Conservation (phyloP, 2,888 invertebrate species). For the Amblyjoppa fuscipennis region DNA sequence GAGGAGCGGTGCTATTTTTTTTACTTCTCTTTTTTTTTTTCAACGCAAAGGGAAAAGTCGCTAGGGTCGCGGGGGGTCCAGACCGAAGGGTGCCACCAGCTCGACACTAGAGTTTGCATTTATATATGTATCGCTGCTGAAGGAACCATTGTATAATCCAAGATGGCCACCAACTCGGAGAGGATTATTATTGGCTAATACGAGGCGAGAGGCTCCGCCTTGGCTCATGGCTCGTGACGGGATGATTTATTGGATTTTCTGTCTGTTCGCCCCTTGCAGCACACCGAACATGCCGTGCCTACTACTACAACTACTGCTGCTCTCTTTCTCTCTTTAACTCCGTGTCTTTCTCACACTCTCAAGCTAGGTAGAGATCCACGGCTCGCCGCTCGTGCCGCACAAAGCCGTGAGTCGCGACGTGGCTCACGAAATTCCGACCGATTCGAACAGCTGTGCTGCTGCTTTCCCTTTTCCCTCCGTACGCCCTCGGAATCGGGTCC, state of each 20-base stretch:
- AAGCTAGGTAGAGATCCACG: conserved; percentile 6
- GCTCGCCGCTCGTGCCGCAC: conserved; percentile 36
- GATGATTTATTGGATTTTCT: conserved; percentile 87
- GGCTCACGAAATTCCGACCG: conserved; percentile 70
- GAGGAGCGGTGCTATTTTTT: conserved; percentile 41
- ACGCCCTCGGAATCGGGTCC: conserved; percentile 40
- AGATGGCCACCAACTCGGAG: conserved; percentile 87
- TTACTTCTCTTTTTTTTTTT: conserved; percentile 5
- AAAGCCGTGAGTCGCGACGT: conserved; percentile 58
- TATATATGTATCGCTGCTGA: conserved; percentile 83
- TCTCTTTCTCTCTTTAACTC: conserved; percentile 49
- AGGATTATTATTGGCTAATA: conserved; percentile 88
- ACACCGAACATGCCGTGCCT: conserved; percentile 81
- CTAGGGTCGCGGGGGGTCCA: conserved; percentile 79
- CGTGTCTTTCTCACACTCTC: conserved; percentile 52
- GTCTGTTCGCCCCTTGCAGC: conserved; percentile 85
- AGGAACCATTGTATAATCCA: conserved; percentile 86
- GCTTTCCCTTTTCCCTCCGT: conserved; percentile 60
- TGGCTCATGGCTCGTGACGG: conserved; percentile 87
- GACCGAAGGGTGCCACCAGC: conserved; percentile 76
- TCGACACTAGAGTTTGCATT: conserved; percentile 81
- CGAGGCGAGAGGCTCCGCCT: conserved; percentile 87
- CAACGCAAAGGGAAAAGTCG: conserved; percentile 72
- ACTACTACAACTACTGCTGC: conserved; percentile 68
- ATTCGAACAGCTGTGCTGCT: conserved; percentile 70